A percentile compares a stretch with the other conserved stretches of the same genome.
phyloP scores from a whole-genome alignment of 2,113 vertebrate species.

The Natator depressus region DNA sequence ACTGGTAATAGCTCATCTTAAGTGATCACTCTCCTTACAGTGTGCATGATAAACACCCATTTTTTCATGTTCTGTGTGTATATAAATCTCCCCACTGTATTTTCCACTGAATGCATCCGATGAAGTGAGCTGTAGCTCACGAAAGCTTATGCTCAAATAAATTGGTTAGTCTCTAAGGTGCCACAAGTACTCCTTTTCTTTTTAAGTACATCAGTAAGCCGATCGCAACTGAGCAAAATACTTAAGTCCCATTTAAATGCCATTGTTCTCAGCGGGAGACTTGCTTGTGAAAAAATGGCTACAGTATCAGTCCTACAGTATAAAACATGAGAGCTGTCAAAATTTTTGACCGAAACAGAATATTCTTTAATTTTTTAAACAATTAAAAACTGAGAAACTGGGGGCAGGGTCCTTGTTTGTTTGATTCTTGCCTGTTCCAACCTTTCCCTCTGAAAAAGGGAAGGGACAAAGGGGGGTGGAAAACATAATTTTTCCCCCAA shows the following conservation, averaged over 20 bases:
- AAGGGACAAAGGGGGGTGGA: rapidly evolving
- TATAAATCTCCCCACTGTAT: too few species aligned
- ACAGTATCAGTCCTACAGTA: not conserved
- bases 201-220: not conserved
- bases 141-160: too few species aligned
- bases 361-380: not conserved
- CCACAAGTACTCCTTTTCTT: too few species aligned
- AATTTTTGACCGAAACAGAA: not conserved
- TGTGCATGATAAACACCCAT: too few species aligned
- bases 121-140: too few species aligned
- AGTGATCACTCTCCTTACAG: too few species aligned
- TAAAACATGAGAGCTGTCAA: not conserved
- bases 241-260: not conserved
- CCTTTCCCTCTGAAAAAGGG: not conserved
- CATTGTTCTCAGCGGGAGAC: not conserved
- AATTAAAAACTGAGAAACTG: not conserved
- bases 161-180: too few species aligned
- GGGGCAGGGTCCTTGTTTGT: not conserved
- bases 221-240: not conserved
- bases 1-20: too few species aligned
- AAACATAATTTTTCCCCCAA: not conserved
- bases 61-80: too few species aligned
- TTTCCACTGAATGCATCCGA: too few species aligned
- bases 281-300: not conserved
- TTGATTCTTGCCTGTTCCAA: not conserved